These are phyloP conservation scores for Eulemur rufifrons DNA, from an alignment of 2,113 vertebrate genomes.

Conservation along the genomic window DNA sequence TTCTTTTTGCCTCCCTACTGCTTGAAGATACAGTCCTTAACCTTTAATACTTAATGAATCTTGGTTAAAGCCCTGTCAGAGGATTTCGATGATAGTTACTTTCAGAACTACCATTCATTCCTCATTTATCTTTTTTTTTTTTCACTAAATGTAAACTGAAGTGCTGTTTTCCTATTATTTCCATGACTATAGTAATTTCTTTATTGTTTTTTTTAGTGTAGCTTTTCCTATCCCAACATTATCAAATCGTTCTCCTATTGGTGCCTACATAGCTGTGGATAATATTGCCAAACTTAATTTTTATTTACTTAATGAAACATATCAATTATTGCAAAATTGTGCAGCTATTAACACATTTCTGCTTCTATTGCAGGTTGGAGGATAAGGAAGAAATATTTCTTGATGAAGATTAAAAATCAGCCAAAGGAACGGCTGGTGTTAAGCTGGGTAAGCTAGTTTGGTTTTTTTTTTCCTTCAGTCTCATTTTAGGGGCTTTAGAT, in stretches of 20 bases:
- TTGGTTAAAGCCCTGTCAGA: not conserved
- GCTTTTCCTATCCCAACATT: not conserved
- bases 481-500: not conserved
- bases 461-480: conserved; percentile 2
- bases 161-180: not conserved
- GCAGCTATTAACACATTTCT: conserved; percentile 23
- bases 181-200: not conserved
- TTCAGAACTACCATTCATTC: not conserved
- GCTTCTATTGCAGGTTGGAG: conserved; percentile 90
- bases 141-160: not conserved
- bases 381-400: conserved; percentile 96
- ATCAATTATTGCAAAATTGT: not conserved
- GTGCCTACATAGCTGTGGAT: not conserved
- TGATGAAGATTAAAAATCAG: conserved; percentile 96
- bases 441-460: conserved; percentile 91
- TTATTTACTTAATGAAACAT: conserved; percentile 2
- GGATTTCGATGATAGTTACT: not conserved
- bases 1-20: not conserved
- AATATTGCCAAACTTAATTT: not conserved
- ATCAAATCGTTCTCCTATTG: not conserved
- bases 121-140: not conserved
- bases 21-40: not conserved
- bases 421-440: conserved; percentile 94
- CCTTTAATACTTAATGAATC: not conserved
- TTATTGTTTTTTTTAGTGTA: not conserved